phyloP scores from a whole-genome alignment of 1,140 invertebrate genomes.

The Pogonomyrmex californicus region DNA sequence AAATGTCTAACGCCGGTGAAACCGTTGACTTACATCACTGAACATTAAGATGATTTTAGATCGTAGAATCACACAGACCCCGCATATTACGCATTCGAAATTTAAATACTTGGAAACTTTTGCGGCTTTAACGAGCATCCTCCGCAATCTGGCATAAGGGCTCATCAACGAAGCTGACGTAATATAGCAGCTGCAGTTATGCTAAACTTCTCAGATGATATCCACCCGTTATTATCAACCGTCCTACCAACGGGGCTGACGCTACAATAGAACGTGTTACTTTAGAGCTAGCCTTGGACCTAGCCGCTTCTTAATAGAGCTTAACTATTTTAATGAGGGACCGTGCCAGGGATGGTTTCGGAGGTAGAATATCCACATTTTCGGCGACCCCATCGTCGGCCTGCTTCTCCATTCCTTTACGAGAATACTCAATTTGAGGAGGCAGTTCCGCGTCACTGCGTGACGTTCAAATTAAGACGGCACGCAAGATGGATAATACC shows the following conservation, averaged over 20 bases:
- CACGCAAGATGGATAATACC: slow-evolving; percentile 47
- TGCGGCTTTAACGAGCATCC: slow-evolving; percentile 51
- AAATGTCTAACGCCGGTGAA: background rate
- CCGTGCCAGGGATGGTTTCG: slow-evolving; percentile 68
- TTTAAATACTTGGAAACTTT: slow-evolving; percentile 65
- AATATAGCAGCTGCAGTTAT: slow-evolving; percentile 66
- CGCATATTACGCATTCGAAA: slow-evolving; percentile 8
- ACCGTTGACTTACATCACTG: slow-evolving; percentile 15
- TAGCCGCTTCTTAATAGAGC: slow-evolving; percentile 76
- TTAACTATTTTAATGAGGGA: slow-evolving; percentile 81
- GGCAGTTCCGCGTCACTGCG: slow-evolving; percentile 13
- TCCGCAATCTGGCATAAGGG: slow-evolving; percentile 54
- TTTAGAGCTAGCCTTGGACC: slow-evolving; percentile 60
- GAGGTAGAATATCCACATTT: slow-evolving; percentile 64
- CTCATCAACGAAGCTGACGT: slow-evolving; percentile 52
- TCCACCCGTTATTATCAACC: slow-evolving; percentile 70
- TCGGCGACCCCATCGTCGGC: slow-evolving; percentile 26
- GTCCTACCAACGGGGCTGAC: slow-evolving; percentile 52
- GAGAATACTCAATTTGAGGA: slow-evolving; percentile 58
- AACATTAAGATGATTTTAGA: background rate
- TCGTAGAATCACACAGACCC: background rate
- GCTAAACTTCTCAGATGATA: slow-evolving; percentile 72
- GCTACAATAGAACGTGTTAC: slow-evolving; percentile 73
- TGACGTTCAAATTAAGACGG: slow-evolving; percentile 64
- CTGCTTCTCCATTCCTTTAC: slow-evolving; percentile 50